Conservation (phyloP, 1,140 invertebrate genomes). For the Cydia strobilella region DNA sequence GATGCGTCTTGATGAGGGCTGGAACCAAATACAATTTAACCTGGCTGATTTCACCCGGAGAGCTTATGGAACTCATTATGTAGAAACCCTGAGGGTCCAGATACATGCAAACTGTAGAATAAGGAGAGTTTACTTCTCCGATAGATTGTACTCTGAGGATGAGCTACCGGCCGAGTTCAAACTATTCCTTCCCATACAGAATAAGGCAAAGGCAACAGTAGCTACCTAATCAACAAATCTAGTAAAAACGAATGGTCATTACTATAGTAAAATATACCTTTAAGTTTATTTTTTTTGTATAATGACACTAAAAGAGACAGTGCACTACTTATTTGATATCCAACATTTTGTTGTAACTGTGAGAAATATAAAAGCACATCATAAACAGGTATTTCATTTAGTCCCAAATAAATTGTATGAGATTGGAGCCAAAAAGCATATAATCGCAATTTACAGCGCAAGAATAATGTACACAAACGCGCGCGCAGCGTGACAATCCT, state of each 20-base stretch:
- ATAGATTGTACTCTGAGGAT: slow-evolving; percentile 99
- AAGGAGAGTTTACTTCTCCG: slow-evolving; percentile 98
- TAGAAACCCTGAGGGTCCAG: slow-evolving; percentile 98
- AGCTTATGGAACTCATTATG: slow-evolving; percentile 99
- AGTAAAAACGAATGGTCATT: slow-evolving; percentile 43
- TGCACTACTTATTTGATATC: slow-evolving; percentile 19
- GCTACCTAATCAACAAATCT: slow-evolving; percentile 56
- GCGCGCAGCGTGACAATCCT: neutral
- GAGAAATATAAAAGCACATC: slow-evolving; percentile 9
- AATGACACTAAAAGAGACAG: neutral
- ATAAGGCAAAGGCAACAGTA: slow-evolving; percentile 84
- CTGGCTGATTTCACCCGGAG: slow-evolving; percentile 98
- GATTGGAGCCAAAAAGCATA: no score
- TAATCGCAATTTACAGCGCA: no score
- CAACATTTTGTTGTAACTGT: slow-evolving; percentile 47
- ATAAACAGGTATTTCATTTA: neutral
- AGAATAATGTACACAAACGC: no score
- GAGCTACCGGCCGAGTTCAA: slow-evolving; percentile 99
- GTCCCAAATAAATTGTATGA: neutral
- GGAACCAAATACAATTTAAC: slow-evolving; percentile 99
- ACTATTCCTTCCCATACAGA: slow-evolving; percentile 95
- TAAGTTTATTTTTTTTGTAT: slow-evolving; percentile 53
- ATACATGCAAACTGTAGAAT: slow-evolving; percentile 99
- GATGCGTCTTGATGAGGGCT: slow-evolving; percentile 98
- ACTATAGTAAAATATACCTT: slow-evolving; percentile 60